phyloP scores from a whole-genome alignment of 2,888 invertebrate genomes.

The Julus scandinavius region DNA sequence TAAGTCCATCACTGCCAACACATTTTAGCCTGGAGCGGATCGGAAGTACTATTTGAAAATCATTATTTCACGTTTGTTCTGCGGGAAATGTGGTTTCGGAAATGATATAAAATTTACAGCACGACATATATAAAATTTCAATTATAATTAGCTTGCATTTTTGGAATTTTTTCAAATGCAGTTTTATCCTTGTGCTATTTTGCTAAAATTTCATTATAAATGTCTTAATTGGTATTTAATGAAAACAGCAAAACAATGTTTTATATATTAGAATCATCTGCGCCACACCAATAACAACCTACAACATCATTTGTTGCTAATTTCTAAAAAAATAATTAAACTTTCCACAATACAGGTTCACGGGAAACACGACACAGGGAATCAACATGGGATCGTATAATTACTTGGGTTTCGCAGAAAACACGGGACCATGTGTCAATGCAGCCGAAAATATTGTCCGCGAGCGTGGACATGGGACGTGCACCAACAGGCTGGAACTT shows the following conservation, averaged over 20 bases:
- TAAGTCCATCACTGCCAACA: background rate
- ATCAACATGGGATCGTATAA: constrained; percentile 98
- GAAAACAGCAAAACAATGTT: too few relatives aligned
- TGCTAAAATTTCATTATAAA: too few relatives aligned
- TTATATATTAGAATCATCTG: too few relatives aligned
- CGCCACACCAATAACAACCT: background rate
- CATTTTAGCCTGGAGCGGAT: background rate
- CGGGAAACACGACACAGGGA: constrained; percentile 83
- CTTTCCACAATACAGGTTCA: constrained; percentile 71
- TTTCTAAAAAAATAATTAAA: background rate
- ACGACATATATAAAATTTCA: too few relatives aligned
- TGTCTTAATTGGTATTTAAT: too few relatives aligned
- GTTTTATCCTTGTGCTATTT: too few relatives aligned
- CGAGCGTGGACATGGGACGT: constrained; percentile 79
- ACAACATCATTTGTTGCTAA: background rate
- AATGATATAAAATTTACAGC: too few relatives aligned
- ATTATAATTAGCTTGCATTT: too few relatives aligned
- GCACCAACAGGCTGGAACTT: constrained; percentile 83
- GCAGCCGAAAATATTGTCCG: constrained; percentile 76
- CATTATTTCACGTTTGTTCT: too few relatives aligned
- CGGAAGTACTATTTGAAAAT: background rate
- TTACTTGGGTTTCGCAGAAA: constrained; percentile 95
- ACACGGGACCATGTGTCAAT: constrained; percentile 80
- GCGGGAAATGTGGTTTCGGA: too few relatives aligned
- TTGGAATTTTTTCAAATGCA: too few relatives aligned